Evolutionary conservation across 2,113 vertebrate species (phyloP).

Genomic region (Psettodes erumei): DNA sequence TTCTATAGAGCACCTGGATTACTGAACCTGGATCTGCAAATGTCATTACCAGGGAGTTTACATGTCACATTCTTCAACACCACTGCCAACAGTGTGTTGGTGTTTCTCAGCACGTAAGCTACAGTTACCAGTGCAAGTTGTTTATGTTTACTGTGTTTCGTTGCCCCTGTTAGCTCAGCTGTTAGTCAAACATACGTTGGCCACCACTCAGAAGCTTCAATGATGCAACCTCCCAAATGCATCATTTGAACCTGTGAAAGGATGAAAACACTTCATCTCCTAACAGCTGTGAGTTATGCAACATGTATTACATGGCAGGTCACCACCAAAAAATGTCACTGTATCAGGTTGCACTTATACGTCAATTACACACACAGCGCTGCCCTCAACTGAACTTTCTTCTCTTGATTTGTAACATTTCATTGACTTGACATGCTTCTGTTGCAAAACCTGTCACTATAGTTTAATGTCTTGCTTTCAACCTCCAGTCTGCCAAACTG

Average conservation of each 20-base stretch:
- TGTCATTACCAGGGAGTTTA: neutral
- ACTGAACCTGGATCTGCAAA: too few relatives aligned
- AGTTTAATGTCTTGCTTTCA: neutral
- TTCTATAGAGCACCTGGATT: neutral
- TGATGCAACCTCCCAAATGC: neutral
- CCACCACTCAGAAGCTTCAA: neutral
- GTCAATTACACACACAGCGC: neutral
- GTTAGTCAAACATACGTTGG: neutral
- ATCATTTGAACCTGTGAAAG: neutral
- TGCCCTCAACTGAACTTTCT: neutral
- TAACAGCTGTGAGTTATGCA: neutral
- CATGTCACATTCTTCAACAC: neutral
- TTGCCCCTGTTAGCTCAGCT: neutral
- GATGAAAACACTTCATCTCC: too few relatives aligned
- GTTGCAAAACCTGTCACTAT: neutral
- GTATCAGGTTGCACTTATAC: neutral
- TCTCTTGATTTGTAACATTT: neutral
- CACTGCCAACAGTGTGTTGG: neutral
- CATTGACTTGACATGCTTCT: neutral
- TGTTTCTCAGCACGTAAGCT: neutral
- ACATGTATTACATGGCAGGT: neutral
- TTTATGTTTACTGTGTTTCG: neutral
- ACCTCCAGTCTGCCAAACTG: neutral
- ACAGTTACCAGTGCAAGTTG: too few relatives aligned
- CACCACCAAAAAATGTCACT: neutral